Evolutionary conservation across 2,797 vertebrate species (phyloP), one percentile per base, ranked within the genome.

Genomic region (Tapirus indicus): DNA sequence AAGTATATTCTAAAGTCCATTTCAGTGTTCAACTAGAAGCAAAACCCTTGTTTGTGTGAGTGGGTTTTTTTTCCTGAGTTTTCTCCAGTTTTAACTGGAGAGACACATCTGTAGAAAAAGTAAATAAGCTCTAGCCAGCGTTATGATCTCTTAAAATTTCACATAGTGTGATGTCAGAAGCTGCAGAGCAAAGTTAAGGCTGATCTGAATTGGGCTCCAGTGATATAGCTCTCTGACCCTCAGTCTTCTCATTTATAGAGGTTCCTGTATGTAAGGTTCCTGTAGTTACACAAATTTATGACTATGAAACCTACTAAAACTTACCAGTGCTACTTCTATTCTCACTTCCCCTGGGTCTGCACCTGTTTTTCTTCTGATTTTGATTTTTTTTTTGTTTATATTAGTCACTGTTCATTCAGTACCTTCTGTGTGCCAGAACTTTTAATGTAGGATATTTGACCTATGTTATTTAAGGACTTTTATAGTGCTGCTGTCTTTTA

Each of bases 51-150:
- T 56, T 16, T 85, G 11, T 47, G 44, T 56, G 25, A 41, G 25
- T 27, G 13, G 41, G n/a, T n/a, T 23, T 60, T 72, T 17, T 80
- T 17, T 23, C 27, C 47, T 38, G 5, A 91, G 13, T 18, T 84
- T 68, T 52, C 29, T 96, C 58, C 29, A n/a, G 23, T 56, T 85
- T 91, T 85, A 91, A 88, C 58, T 96, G 49, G 18, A 91, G 78
- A 86, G 29, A 35, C 54, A 96, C 1, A 66, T 54, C 21, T 74
- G 5, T 92, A 60, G 54, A 69, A 74, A 41, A 78, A 85, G 64
- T 86, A 97, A 80, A 41, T 18, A 79, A 97, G 88, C 49, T 79
- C 52, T 91, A 88, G 2, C 54, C 87, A 83, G 13, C 23, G 44
- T 49, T 93, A 49, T 44, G 2, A 54, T 84, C 58, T 79, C 60